These are phyloP conservation scores for Monopis laevigella DNA, from an alignment of 2,888 invertebrate genomes.

Conservation along the genomic window DNA sequence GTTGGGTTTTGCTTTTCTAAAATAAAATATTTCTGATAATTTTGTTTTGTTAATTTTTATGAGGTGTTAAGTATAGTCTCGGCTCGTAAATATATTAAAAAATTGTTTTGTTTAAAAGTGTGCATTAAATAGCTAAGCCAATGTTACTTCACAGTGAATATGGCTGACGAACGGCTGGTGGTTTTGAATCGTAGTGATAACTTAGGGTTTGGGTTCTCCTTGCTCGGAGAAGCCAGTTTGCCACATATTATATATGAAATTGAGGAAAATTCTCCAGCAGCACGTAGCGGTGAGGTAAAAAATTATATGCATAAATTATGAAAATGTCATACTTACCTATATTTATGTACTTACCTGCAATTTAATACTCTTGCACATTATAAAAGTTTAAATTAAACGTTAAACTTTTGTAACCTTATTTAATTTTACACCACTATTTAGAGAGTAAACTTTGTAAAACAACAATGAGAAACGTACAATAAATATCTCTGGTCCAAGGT, in stretches of 20 bases:
- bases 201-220: conserved; percentile 90
- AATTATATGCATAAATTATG: not conserved
- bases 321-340: conserved; percentile 2
- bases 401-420: too few relatives aligned
- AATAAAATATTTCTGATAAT: conserved; percentile 30
- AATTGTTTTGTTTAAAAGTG: too few relatives aligned
- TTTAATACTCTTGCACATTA: too few relatives aligned
- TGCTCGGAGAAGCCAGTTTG: conserved; percentile 89
- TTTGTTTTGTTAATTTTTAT: conserved; percentile 1
- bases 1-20: conserved; percentile 52
- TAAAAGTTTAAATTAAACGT: too few relatives aligned
- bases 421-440: too few relatives aligned
- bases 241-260: conserved; percentile 95
- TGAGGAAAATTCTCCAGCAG: conserved; percentile 92
- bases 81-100: too few relatives aligned
- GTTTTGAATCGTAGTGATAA: conserved; percentile 86
- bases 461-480: too few relatives aligned
- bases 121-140: conserved; percentile 21
- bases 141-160: conserved; percentile 68
- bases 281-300: conserved; percentile 87
- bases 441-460: too few relatives aligned
- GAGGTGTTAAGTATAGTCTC: too few relatives aligned
- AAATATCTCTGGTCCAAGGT: too few relatives aligned
- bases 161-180: conserved; percentile 92
- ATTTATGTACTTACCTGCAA: not conserved